Conservation (phyloP, 2,888 invertebrate genomes). For the Rhagonycha lutea region DNA sequence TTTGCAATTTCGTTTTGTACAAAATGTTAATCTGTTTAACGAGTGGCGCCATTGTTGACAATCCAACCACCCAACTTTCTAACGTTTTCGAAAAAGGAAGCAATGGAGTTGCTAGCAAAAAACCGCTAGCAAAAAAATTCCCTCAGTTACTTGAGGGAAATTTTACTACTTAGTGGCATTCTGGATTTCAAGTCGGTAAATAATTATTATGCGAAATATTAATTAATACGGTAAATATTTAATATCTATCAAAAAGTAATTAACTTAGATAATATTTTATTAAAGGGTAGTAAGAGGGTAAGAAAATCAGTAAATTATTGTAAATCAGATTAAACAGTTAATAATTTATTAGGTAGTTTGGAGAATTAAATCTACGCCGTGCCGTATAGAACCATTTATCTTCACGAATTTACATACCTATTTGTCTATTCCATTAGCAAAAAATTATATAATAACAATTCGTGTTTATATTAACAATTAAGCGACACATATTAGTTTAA, state of each 20-base stretch:
- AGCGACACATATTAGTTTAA: neutral
- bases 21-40: neutral
- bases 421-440: neutral
- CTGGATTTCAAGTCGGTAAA: too few relatives aligned
- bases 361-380: neutral
- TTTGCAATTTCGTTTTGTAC: neutral
- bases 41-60: neutral
- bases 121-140: too few relatives aligned
- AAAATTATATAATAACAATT: neutral
- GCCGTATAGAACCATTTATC: neutral
- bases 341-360: neutral
- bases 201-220: too few relatives aligned
- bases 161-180: too few relatives aligned
- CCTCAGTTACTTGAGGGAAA: too few relatives aligned
- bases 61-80: neutral
- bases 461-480: neutral
- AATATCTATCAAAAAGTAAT: neutral
- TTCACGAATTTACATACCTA: neutral
- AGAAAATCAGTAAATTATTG: neutral
- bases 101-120: too few relatives aligned
- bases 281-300: neutral
- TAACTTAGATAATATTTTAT: neutral
- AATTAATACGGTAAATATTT: neutral
- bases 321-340: neutral
- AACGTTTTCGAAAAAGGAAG: too few relatives aligned